A percentile compares a stretch with the other conserved stretches of the same genome.
phyloP scores from a whole-genome alignment of 1,140 invertebrate genomes.

The Scaptomyza montana region DNA sequence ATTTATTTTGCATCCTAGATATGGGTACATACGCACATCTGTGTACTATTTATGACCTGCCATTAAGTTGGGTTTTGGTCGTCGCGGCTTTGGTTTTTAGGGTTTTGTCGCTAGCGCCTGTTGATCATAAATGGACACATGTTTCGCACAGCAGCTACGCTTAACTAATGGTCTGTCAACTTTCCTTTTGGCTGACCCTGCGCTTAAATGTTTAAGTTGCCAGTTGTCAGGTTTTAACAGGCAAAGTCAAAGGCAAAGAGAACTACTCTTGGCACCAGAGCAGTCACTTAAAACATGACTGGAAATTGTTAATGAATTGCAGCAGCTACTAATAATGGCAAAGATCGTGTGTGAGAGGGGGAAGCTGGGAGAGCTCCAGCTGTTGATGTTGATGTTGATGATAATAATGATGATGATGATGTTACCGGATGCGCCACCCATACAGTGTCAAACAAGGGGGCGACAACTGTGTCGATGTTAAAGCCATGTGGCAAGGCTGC shows the following conservation, averaged over 20 bases:
- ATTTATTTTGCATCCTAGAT: not conserved
- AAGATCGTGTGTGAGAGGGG: not conserved
- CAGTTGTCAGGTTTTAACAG: conserved; percentile 4
- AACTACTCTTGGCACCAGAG: not conserved
- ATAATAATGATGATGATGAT: conserved; percentile 10
- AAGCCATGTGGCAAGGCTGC: not conserved
- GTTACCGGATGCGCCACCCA: conserved; percentile 23
- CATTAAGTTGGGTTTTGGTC: conserved; percentile 23
- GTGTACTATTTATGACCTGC: conserved; percentile 4
- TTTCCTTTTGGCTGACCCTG: not conserved
- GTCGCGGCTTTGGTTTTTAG: conserved; percentile 14
- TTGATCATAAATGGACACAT: conserved; percentile 11
- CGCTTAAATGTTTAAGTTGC: conserved; percentile 9
- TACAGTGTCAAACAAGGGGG: not conserved
- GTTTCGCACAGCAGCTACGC: conserved; percentile 1
- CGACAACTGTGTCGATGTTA: not conserved
- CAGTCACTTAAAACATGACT: conserved; percentile 41
- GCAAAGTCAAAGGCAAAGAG: too few species aligned
- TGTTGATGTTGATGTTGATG: not conserved
- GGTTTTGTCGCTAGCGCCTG: too few species aligned
- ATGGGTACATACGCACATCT: too few species aligned
- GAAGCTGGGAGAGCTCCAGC: not conserved
- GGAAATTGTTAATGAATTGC: conserved; percentile 72
- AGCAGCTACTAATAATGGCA: conserved; percentile 35
- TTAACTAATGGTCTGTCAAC: conserved; percentile 24